Percentiles rank a stretch among this genome's conserved stretches.
Conservation (phyloP, 2,797 vertebrate species). For the Pipistrellus pipistrellus region DNA sequence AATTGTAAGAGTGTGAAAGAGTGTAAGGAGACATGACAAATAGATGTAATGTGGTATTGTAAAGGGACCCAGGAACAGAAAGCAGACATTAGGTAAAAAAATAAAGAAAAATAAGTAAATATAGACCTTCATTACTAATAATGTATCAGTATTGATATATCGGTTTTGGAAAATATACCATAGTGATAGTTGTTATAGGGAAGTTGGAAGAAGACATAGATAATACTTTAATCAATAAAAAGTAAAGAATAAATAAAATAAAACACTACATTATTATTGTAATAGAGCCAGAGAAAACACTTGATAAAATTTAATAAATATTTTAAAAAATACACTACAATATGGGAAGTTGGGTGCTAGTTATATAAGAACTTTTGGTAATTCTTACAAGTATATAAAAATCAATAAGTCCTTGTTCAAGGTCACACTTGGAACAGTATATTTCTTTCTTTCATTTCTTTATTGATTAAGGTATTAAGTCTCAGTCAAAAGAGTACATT, state of each 20-base stretch:
- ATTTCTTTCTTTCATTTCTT: not conserved
- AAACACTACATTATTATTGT: no score
- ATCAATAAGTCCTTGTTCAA: conserved; percentile 13
- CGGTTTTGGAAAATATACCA: not conserved
- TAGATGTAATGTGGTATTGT: not conserved
- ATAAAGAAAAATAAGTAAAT: not conserved
- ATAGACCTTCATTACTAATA: not conserved
- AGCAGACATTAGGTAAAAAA: not conserved
- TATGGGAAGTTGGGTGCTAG: not conserved
- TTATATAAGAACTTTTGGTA: not conserved
- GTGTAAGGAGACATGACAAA: not conserved
- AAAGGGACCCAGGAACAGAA: not conserved
- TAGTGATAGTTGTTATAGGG: not conserved
- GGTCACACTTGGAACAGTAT: conserved; percentile 2
- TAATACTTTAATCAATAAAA: no score
- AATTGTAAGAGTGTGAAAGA: not conserved
- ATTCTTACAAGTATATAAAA: not conserved
- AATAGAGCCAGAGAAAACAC: no score
- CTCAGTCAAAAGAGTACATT: not conserved
- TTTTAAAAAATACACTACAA: not conserved
- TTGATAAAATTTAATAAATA: no score
- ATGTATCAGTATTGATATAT: not conserved
- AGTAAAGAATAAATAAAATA: no score
- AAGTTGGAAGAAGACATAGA: not conserved
- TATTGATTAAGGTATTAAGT: not conserved